Conservation (phyloP, 2,888 invertebrate genomes). For the Liopterus haemorrhoidalis region DNA sequence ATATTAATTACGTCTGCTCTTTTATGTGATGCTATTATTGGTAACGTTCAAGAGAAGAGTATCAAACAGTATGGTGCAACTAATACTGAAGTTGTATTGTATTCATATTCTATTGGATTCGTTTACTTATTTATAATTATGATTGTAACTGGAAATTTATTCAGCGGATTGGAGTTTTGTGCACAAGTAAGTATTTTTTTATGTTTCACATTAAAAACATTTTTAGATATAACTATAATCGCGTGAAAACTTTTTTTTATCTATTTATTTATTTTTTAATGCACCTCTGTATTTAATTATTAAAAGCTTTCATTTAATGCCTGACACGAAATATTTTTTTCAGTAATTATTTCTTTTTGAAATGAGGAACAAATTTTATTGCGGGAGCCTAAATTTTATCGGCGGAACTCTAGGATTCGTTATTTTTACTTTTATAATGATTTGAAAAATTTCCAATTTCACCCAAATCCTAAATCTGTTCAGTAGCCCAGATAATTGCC, state of each 20-base stretch:
- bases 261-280: conserved; percentile 9
- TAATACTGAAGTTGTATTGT: conserved; percentile 87
- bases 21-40: conserved; percentile 90
- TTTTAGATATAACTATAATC: conserved; percentile 7
- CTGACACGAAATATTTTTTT: too few relatives aligned
- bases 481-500: too few relatives aligned
- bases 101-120: conserved; percentile 86
- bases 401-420: too few relatives aligned
- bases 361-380: too few relatives aligned
- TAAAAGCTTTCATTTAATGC: too few relatives aligned
- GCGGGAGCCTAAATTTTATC: too few relatives aligned
- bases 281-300: too few relatives aligned
- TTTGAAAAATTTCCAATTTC: too few relatives aligned
- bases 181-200: conserved; percentile 56
- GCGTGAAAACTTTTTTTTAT: conserved; percentile 8
- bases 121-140: conserved; percentile 72
- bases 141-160: conserved; percentile 64
- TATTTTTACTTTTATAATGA: too few relatives aligned
- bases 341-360: too few relatives aligned
- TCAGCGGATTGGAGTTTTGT: conserved; percentile 71
- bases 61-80: conserved; percentile 79
- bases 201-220: too few relatives aligned
- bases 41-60: conserved; percentile 94
- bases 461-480: too few relatives aligned
- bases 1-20: conserved; percentile 77